Base-by-base conservation (phyloP, 2,113 vertebrate genomes). In the Psittacula cyanocephala region DNA sequence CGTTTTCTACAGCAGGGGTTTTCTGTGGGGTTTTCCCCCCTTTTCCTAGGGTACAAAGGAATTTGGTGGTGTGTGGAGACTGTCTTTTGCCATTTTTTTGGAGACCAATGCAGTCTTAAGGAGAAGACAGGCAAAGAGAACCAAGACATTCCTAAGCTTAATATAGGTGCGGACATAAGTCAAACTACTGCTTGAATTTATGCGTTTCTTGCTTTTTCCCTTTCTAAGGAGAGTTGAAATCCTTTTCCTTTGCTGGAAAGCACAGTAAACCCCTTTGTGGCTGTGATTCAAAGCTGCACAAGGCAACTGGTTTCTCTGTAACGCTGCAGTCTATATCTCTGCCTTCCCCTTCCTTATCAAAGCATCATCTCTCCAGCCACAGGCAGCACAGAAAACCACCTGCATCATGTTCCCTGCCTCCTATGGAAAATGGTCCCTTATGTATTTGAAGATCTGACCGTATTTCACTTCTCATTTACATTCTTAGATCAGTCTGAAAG, bases 231-330 rank as follows among this genome's bases (percentile, higher is more conserved):
- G 90, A 43, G 78, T 25, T 83, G 79, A 94, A 83, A 86, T 78
- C 29, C 22, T 86, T 94, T 29, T 18, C 29, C 72, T 94, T 62
- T 88, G 92, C 86, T 86, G 92, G 75, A 82, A 86, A 94, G 88
- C 72, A n/a, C 88, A 55, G 79, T 12, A 35, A 93, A 96, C 37
- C 24, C 68, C 55, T 93, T 89, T 63, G 81, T 88, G 79, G 75
- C 75, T 46, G 68, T 22, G 14, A 64, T 55, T 46, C 92, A 91
- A 65, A 90, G 90, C 88, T 35, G 55, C 52, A 46, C 39, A 4
- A 88, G 93, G 93, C 85, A 57, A 39, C 55, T 23, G 7, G 39
- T 46, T 84, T 19, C 81, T 79, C 65, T 84, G 78, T 60, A 52
- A 55, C 5, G 35, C 93, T 84, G 77, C 69, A 60, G 37, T 23